Evolutionary conservation across 2,888 invertebrate genomes (phyloP), one percentile per base, ranked within the genome.

Genomic region (Lithophane ornitopus): DNA sequence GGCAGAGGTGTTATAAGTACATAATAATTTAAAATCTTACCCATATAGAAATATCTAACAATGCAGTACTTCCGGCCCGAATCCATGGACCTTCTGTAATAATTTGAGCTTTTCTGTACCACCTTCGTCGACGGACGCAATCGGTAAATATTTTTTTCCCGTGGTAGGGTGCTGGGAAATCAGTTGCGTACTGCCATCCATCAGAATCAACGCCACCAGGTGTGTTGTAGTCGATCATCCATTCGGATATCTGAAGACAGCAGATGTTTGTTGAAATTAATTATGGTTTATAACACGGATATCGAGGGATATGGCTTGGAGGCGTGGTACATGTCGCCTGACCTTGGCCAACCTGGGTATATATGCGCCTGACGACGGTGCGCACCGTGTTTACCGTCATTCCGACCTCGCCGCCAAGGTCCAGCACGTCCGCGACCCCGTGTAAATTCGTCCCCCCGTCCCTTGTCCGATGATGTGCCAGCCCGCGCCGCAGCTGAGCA

Each of bases 181-280:
- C 99, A 1, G 98, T 98, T 0, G 99, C 99, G 94, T 99, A 99
- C 91, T 99, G 99, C 99, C 99, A 99, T 3, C 99, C 99, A 85
- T 99, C 98, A 77, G 97, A 97, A 93, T 99, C 99, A 0, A 98
- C 98, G 3, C 99, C 99, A 2, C 98, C 99, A 0, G 98, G 98
- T 14, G 98, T 98, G 91, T 98, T 98, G 92, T 98, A 99, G 94
- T 99, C 99, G n/a, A 99, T 97, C 93, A 98, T 97, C 99, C 99
- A 99, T 92, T 99, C 99, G 0, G 98, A 98, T 80, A 98, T 97
- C 98, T 98, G 82, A 62, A 89, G 82, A 80, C 3, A 72, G 26
- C 14, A 49, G 16, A 52, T 46, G 3, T 84, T 69, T 44, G 26
- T 56, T 49, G 22, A 34, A 54, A 66, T 65, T 65, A 34, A 52